Conservation (phyloP, 2,888 invertebrate species). For the Leucoptera coffeella region DNA sequence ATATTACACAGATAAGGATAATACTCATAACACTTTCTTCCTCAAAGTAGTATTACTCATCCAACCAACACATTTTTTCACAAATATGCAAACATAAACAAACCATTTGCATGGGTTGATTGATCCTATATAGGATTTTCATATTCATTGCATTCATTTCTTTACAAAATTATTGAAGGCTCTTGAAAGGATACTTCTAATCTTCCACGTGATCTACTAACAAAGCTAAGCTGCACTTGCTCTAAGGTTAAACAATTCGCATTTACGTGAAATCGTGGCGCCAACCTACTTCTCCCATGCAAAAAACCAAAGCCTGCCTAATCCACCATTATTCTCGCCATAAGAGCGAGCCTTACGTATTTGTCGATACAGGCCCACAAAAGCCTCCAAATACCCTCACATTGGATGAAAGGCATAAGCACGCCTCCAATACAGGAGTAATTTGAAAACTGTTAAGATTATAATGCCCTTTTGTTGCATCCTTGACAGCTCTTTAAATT, state of each 20-base stretch:
- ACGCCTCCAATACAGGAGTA: constrained; percentile 45
- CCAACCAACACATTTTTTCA: no score
- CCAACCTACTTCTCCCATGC: no score
- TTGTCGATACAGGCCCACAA: constrained; percentile 52
- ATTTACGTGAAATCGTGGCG: no score
- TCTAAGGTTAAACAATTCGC: no score
- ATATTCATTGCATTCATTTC: no score
- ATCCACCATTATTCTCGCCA: constrained; percentile 44
- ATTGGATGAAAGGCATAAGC: constrained; percentile 42
- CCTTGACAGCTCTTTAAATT: constrained; percentile 35
- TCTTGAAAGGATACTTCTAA: constrained; percentile 18
- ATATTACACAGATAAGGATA: no score
- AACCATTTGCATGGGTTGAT: no score
- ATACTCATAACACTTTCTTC: no score
- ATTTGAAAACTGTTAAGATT: constrained; percentile 49
- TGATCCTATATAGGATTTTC: no score
- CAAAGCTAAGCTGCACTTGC: constrained; percentile 13
- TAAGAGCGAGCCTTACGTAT: constrained; percentile 46
- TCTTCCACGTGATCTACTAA: constrained; percentile 38
- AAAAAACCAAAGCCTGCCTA: constrained; percentile 25
- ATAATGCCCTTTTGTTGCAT: constrained; percentile 44
- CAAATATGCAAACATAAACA: no score
- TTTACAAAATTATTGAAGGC: no score
- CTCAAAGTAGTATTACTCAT: no score
- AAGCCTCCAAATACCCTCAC: constrained; percentile 47